A percentile compares a stretch with the other conserved stretches of the same genome.
These are phyloP conservation scores for Mustela nigripes DNA, from an alignment of 2,113 vertebrate species.

Conservation along the genomic window DNA sequence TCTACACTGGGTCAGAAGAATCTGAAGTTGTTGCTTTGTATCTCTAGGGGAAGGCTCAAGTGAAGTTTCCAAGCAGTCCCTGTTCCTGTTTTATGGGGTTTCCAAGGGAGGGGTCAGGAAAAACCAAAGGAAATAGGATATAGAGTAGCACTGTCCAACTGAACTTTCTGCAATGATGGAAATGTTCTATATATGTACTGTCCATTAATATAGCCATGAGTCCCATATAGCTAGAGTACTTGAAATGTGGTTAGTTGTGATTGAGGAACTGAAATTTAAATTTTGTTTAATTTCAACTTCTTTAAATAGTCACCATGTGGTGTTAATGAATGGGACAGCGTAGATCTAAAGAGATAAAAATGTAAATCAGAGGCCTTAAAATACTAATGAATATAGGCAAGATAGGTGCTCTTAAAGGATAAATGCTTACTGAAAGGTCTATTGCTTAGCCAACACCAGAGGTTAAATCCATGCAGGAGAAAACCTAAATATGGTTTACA, in stretches of 20 bases:
- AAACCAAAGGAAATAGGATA: slow-evolving; percentile 19
- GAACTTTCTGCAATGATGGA: slow-evolving; percentile 15
- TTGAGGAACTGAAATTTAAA: slow-evolving; percentile 1
- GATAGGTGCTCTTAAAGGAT: slow-evolving; percentile 12
- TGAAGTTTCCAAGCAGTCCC: not conserved
- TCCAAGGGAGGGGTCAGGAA: not conserved
- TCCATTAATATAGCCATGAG: not conserved
- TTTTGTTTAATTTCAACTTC: slow-evolving; percentile 50
- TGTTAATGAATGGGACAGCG: not conserved
- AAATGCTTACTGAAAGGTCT: slow-evolving; percentile 9
- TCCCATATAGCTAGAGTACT: not conserved
- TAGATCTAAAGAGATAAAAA: slow-evolving; percentile 37
- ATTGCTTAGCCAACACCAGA: slow-evolving; percentile 45
- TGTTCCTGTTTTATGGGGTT: slow-evolving; percentile 34
- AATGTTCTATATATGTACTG: not conserved
- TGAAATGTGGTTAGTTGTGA: slow-evolving; percentile 20
- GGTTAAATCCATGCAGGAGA: slow-evolving; percentile 47
- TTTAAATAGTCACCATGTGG: not conserved
- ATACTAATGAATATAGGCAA: slow-evolving; percentile 27
- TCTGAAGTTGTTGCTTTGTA: not conserved
- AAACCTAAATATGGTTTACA: slow-evolving; percentile 61
- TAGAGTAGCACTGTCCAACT: not conserved
- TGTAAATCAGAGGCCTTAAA: slow-evolving; percentile 52
- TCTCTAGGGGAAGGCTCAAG: not conserved
- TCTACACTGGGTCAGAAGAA: not conserved